Evolutionary conservation across 2,113 vertebrate species (phyloP), one percentile per base, ranked within the genome.

Genomic region (Syngnathoides biaculeatus): DNA sequence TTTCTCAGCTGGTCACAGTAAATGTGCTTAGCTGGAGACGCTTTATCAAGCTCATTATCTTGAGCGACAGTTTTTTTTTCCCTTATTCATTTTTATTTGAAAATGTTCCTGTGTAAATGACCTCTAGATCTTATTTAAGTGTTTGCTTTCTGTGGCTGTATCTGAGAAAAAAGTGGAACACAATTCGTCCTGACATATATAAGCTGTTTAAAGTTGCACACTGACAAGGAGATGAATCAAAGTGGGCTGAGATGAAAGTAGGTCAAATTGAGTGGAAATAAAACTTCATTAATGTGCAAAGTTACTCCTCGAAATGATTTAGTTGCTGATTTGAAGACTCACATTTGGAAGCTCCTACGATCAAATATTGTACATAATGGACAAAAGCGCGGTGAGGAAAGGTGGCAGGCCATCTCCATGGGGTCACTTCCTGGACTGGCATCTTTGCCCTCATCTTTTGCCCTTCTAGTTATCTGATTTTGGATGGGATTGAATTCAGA

Each of bases 401-500:
- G 12, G 22, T 55, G 48, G 48, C 20, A 11, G 2, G 8, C 17
- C 7, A 30, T 58, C 27, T 20, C 2, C 71, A 57, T 39, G 56
- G 64, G 71, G 76, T 68, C 72, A 48, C 38, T 76, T 74, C 71
- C 61, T 80, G 59, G 69, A 79, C 75, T 75, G 65, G 76, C 77
- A 58, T 27, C 64, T 47, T 19, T 64, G 60, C 79, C 80, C 79
- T 67, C 14, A 73, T 73, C 83, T 72, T 50, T 71, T 78, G 77
- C 71, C 76, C 82, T 79, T 38, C 48, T 60, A 43, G 68, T 79
- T 81, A 86, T 84, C 73, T 69, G 81, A 83, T 72, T 72, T 22
- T 14, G 17, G 78, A 80, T 69, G 74, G 80, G 81, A 78, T 45
- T 42, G 61, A 74, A 78, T 82, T 84, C 68, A 84, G 80, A 75